Conservation (phyloP, 2,888 invertebrate genomes). For the Tholera decimalis region DNA sequence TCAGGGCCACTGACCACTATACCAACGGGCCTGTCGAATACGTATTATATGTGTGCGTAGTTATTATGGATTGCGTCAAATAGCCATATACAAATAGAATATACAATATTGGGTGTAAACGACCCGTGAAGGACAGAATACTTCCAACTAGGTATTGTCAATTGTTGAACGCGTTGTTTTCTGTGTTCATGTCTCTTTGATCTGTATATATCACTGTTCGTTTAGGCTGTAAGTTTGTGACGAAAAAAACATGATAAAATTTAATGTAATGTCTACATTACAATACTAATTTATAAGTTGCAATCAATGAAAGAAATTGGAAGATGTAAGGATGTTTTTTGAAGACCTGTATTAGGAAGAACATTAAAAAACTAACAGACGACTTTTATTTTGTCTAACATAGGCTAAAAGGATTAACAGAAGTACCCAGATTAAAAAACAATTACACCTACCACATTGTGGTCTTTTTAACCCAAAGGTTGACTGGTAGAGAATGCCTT, state of each 20-base stretch:
- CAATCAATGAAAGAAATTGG: not conserved
- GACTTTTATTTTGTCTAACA: not conserved
- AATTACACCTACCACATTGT: too few species aligned
- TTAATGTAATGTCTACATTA: too few species aligned
- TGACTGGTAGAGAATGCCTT: too few species aligned
- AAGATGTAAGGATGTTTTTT: not conserved
- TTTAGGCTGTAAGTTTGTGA: not conserved
- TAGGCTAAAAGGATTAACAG: too few species aligned
- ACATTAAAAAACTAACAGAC: too few species aligned
- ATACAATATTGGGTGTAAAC: slow-evolving; percentile 52
- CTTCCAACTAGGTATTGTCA: slow-evolving; percentile 50
- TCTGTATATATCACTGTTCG: slow-evolving; percentile 1
- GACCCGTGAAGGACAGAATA: slow-evolving; percentile 64
- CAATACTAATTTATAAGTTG: not conserved
- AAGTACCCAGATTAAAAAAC: too few species aligned
- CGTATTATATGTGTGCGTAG: slow-evolving; percentile 1
- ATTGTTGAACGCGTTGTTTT: slow-evolving; percentile 35
- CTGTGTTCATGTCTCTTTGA: slow-evolving; percentile 13
- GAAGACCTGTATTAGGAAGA: not conserved
- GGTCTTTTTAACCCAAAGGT: too few species aligned
- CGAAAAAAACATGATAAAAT: too few species aligned
- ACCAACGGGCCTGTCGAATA: too few species aligned
- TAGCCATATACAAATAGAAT: slow-evolving; percentile 37
- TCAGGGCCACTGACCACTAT: too few species aligned
- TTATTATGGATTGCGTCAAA: slow-evolving; percentile 54